Evolutionary conservation across 2,113 vertebrate species (phyloP).

Genomic region (Rhodinocichla rosea): DNA sequence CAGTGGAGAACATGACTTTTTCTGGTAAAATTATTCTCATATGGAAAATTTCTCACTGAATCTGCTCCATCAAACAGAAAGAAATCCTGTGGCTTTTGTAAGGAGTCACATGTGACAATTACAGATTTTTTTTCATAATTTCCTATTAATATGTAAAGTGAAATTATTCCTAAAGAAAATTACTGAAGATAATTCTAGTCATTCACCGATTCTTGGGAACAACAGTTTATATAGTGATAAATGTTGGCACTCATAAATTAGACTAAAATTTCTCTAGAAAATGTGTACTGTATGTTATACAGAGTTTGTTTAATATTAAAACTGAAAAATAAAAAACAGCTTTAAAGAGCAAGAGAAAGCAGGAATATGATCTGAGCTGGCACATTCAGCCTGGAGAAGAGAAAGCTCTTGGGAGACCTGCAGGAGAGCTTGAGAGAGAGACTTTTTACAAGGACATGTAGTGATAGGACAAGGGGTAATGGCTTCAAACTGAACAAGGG

Average conservation of each 20-base stretch:
- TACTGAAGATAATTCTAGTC: neutral
- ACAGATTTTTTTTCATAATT: neutral
- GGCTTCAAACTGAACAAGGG: neutral
- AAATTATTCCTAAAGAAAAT: neutral
- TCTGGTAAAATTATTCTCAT: neutral
- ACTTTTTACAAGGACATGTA: neutral
- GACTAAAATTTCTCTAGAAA: neutral
- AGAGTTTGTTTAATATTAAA: neutral
- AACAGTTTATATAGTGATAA: neutral
- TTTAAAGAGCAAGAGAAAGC: neutral
- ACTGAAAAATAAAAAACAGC: neutral
- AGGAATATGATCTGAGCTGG: neutral
- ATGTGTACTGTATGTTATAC: neutral
- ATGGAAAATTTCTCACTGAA: neutral
- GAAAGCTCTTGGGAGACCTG: neutral
- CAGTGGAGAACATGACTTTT: neutral
- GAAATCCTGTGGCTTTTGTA: neutral
- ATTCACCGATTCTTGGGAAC: neutral
- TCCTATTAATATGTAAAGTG: neutral
- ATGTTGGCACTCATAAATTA: neutral
- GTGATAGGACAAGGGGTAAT: neutral
- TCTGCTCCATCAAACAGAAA: neutral
- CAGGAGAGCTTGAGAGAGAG: neutral
- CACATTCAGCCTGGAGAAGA: neutral
- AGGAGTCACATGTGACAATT: neutral